Percentiles rank a stretch among this genome's conserved stretches.
Evolutionary conservation across 1,140 invertebrate species (phyloP).

Genomic region (Periplaneta americana): DNA sequence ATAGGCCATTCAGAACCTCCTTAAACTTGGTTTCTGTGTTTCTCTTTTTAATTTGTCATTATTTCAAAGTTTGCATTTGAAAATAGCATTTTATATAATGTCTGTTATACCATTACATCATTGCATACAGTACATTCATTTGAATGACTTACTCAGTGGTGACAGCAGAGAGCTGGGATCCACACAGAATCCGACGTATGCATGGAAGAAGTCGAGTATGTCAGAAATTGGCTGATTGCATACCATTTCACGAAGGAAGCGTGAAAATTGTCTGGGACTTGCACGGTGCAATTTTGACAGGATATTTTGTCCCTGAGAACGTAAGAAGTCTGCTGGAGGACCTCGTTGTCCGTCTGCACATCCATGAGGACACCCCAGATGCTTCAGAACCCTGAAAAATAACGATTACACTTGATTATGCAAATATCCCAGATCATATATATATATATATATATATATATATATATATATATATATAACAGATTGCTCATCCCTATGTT

Average conservation of each 20-base stretch:
- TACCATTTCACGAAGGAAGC: constrained; percentile 74
- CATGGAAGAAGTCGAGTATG: constrained; percentile 90
- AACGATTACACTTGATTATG: too few species aligned
- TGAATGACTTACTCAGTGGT: constrained; percentile 81
- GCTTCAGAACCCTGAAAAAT: constrained; percentile 65
- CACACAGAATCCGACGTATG: constrained; percentile 91
- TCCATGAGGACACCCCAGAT: constrained; percentile 89
- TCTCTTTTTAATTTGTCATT: too few species aligned
- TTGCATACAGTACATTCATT: too few species aligned
- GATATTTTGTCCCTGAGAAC: constrained; percentile 82
- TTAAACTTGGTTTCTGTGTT: too few species aligned
- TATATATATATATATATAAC: too few species aligned
- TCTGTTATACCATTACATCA: too few species aligned
- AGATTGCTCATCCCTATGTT: too few species aligned
- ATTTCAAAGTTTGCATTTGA: too few species aligned
- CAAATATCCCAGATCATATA: too few species aligned
- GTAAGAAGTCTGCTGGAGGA: constrained; percentile 81
- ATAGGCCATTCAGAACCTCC: too few species aligned
- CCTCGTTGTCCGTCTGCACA: constrained; percentile 80
- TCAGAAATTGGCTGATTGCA: constrained; percentile 69
- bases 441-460: too few species aligned
- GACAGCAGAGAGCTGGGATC: constrained; percentile 80
- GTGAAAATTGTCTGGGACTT: constrained; percentile 64
- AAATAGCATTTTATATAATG: too few species aligned
- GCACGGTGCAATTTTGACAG: constrained; percentile 67